These are phyloP conservation scores for Saccopteryx bilineata DNA, from an alignment of 2,113 vertebrate species.

Conservation along the genomic window DNA sequence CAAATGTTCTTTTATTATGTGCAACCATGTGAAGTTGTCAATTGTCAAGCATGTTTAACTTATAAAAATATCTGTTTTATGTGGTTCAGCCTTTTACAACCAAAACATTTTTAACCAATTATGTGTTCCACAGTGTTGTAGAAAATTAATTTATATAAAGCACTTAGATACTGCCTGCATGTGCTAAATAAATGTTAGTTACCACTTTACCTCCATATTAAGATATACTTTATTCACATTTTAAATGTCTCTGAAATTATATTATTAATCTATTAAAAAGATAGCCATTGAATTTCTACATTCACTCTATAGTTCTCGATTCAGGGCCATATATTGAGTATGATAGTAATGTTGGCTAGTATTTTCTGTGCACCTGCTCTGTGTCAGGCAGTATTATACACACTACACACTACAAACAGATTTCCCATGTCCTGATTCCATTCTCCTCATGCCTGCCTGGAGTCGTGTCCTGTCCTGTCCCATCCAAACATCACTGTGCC, in stretches of 20 bases:
- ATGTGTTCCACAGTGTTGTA: not conserved
- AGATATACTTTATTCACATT: not conserved
- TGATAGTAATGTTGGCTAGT: no score
- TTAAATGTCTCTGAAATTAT: conserved; percentile 46
- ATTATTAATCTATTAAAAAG: not conserved
- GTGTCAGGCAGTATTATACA: not conserved
- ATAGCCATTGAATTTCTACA: not conserved
- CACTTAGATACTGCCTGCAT: not conserved
- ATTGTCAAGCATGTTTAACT: conserved; percentile 12
- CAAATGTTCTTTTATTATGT: not conserved
- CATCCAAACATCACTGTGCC: not conserved
- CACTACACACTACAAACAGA: not conserved
- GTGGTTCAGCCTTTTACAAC: not conserved
- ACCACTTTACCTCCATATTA: not conserved
- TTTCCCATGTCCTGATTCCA: not conserved
- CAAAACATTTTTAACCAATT: not conserved
- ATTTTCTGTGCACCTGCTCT: not conserved
- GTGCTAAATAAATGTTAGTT: not conserved
- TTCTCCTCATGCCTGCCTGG: not conserved
- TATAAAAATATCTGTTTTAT: not conserved
- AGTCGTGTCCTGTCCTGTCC: not conserved
- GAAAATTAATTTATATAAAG: not conserved
- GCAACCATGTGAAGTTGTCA: not conserved
- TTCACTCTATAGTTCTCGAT: not conserved
- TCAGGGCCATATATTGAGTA: not conserved